Evolutionary conservation across 2,113 vertebrate genomes (phyloP).

Genomic region (Crotalus viridis): DNA sequence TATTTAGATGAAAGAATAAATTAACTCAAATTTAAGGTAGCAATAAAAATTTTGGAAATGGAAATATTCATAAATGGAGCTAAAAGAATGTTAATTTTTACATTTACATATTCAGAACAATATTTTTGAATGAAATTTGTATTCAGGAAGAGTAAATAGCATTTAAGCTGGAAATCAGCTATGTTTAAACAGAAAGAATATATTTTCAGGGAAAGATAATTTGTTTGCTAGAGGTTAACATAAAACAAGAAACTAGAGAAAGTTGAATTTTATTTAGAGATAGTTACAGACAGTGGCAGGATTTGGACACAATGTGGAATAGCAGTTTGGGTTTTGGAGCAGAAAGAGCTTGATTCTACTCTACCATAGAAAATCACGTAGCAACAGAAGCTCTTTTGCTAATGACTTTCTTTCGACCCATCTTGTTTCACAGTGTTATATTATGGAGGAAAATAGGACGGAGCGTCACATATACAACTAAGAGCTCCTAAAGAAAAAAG

Average conservation of each 20-base stretch:
- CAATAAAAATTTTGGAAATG: not conserved
- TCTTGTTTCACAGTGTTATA: too few species aligned
- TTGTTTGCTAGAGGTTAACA: not conserved
- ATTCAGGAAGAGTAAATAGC: not conserved
- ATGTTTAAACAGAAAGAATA: not conserved
- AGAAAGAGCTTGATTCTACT: not conserved
- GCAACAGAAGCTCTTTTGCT: not conserved
- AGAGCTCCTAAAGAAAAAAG: too few species aligned
- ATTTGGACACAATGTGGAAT: not conserved
- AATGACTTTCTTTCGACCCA: not conserved
- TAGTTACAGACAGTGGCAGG: not conserved
- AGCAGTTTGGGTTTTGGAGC: not conserved
- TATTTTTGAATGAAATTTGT: not conserved
- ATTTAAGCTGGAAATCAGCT: not conserved
- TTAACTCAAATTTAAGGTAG: not conserved
- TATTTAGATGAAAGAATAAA: not conserved
- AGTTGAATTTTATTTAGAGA: not conserved
- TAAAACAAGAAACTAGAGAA: not conserved
- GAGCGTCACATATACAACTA: too few species aligned
- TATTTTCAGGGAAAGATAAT: not conserved
- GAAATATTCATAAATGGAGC: not conserved
- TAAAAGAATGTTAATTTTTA: not conserved
- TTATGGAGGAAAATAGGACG: too few species aligned
- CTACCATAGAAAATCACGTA: not conserved
- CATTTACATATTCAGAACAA: not conserved